Evolutionary conservation across 53 echinoderm and acorn worm species (phyloP), one percentile per base, ranked within the genome.

Genomic region (Patiria pectinifera): DNA sequence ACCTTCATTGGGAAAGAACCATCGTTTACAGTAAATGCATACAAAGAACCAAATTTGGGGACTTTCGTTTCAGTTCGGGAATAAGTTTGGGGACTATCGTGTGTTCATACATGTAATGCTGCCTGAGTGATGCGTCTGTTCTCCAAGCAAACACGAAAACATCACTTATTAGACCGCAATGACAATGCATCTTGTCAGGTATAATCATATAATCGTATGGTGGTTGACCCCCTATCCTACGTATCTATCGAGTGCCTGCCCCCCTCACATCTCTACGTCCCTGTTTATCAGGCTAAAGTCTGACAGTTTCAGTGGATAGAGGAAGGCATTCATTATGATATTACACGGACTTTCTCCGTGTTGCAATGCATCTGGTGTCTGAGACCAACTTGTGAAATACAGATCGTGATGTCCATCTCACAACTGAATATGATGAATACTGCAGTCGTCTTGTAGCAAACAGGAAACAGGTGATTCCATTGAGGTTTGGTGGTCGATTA

Each of bases 231-330:
- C 16, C 22, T 24, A 4, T 24, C 53, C 53, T 53, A 53, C 53
- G 53, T 8, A 53, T 24, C 13, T 24, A 74, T 24, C 35, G 35
- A 35, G 3, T n/a, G 15, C 19, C 48, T 63, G 16, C 21, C 63
- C 19, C 19, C 69, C 62, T 6, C 26, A 83, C 26, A 15, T 69
- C 45, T 26, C 16, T 45, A 45, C 44, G 4, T 63, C 19, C 85
- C 60, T 46, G 62, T 16, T 44, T 62, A 63, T 44, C 85, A 45
- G 85, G 85, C 16, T 44, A 45, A 70, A 35, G 15, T 85, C 47
- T 60, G 85, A 45, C 63, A n/a, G 24, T 74, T 85, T 69, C 85
- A 25, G 69, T 85, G 85, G 66, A 66, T 47, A 2, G 21, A 85
- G 85, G 85, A 85, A 85, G 63, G 26, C 0, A 43, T 85, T 85